Evolutionary conservation across 2,113 vertebrate species (phyloP).

Genomic region (Elephantulus edwardii): DNA sequence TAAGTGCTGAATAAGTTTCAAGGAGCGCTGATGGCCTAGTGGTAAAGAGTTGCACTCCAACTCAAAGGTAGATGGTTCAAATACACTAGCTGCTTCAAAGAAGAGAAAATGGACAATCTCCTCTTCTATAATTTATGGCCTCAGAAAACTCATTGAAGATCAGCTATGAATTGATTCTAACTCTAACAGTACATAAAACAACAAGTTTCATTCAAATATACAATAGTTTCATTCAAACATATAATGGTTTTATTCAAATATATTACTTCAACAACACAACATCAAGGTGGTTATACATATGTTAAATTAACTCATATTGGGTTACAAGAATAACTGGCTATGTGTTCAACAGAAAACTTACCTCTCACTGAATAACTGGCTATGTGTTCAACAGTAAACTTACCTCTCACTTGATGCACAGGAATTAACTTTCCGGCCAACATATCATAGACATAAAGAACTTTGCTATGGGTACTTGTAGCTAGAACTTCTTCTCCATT

Average conservation of each 20-base stretch:
- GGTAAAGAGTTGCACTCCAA: no score
- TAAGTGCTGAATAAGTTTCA: not conserved
- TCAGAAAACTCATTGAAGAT: no score
- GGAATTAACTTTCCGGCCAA: conserved; percentile 91
- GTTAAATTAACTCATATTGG: conserved; percentile 1
- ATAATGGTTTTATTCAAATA: conserved; percentile 15
- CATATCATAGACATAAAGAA: conserved; percentile 98
- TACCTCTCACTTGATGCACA: conserved; percentile 90
- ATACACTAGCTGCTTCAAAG: no score
- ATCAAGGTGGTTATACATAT: not conserved
- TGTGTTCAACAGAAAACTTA: conserved; percentile 72
- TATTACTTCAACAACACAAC: not conserved
- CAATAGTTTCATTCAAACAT: conserved; percentile 1
- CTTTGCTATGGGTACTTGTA: conserved; percentile 89
- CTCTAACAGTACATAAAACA: no score
- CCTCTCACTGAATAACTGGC: conserved; percentile 92
- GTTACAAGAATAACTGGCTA: rapidly evolving
- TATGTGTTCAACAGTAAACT: conserved; percentile 27
- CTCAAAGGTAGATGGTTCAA: no score
- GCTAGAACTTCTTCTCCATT: conserved; percentile 93
- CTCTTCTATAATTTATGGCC: no score
- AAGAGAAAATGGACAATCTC: no score
- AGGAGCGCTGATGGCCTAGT: no score
- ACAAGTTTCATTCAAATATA: no score
- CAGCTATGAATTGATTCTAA: no score